Evolutionary conservation across 2,888 invertebrate species (phyloP), one percentile per base, ranked within the genome.

Genomic region (Chymomyza fuscimana): DNA sequence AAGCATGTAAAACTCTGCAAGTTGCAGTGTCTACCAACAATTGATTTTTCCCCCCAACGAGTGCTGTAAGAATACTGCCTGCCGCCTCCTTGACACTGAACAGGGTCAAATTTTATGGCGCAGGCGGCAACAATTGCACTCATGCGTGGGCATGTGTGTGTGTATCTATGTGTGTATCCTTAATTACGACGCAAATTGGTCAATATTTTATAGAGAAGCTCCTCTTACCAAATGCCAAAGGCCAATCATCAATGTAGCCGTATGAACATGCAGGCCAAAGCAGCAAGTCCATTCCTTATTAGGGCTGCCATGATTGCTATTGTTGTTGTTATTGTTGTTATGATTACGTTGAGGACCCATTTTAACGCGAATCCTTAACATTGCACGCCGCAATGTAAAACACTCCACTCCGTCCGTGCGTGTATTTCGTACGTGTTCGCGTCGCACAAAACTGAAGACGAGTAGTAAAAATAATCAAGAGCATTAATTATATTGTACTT

Each of bases 181-280:
- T 54, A 19, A 19, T 62, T 63, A 29, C 63, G 52, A 52, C 63
- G 65, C 65, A 65, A 36, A 36, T 59, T 64, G 59, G 65, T 65
- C 63, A 63, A 69, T 61, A 22, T 40, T 65, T 51, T 46, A 69
- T 50, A 16, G 36, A 25, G 36, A 51, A 63, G n/a, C 54, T 58
- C n/a, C 32, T 32, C 94, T 94, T 93, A 96, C 96, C 93, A 96
- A 93, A 92, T 97, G 96, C 96, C 96, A 96, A 91, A 96, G 93
- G 86, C 96, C 96, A 75, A 96, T 94, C 75, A 96, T 93, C 68
- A 96, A 95, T 46, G 96, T 96, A 50, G 95, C 96, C 22, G 96
- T 96, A 72, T 96, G 94, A 63, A 97, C 97, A 92, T 97, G 97
- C 70, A 96, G 93, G 83, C 96, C 96, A 89, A 96, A 95, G 90